These are phyloP conservation scores for Noturus placidus DNA, from an alignment of 2,113 vertebrate species.

Conservation along the genomic window DNA sequence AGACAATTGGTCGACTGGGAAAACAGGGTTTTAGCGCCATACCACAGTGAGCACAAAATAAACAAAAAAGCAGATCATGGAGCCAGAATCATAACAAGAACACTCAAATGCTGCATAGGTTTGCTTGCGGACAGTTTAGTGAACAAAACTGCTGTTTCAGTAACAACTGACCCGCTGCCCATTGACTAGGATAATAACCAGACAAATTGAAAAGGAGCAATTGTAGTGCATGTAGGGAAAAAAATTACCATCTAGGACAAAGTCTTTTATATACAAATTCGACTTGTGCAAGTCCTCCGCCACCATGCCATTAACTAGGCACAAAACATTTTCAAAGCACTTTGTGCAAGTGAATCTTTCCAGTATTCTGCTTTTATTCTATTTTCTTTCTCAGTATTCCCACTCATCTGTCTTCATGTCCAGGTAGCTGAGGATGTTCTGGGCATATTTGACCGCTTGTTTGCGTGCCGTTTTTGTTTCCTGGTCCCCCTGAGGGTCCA, in stretches of 20 bases:
- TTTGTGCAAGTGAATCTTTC: conserved; percentile 30
- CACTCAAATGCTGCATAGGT: conserved; percentile 30
- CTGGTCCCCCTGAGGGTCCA: conserved; percentile 89
- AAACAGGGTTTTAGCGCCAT: conserved; percentile 45
- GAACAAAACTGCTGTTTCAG: conserved; percentile 50
- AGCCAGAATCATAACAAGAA: conserved; percentile 32
- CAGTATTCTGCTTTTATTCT: not conserved
- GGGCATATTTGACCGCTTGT: conserved; percentile 93
- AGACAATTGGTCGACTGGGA: conserved; percentile 50
- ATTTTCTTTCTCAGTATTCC: conserved; percentile 79
- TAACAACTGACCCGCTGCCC: conserved; percentile 39
- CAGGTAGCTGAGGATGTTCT: conserved; percentile 94
- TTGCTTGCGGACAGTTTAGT: conserved; percentile 48
- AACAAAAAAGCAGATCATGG: conserved; percentile 22
- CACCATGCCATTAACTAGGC: conserved; percentile 17
- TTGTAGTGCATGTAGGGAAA: conserved; percentile 65
- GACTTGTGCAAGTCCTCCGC: conserved; percentile 9
- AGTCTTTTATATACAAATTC: conserved; percentile 54
- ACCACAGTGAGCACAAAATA: conserved; percentile 39
- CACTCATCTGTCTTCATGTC: conserved; percentile 98
- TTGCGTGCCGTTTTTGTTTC: conserved; percentile 86
- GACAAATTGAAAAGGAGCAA: conserved; percentile 58
- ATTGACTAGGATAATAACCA: conserved; percentile 50
- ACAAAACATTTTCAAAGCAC: conserved; percentile 39
- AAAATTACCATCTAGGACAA: conserved; percentile 55